Percentiles rank a stretch among this genome's conserved stretches.
Conservation (phyloP, 2,888 invertebrate genomes). For the Cistogaster globosa region DNA sequence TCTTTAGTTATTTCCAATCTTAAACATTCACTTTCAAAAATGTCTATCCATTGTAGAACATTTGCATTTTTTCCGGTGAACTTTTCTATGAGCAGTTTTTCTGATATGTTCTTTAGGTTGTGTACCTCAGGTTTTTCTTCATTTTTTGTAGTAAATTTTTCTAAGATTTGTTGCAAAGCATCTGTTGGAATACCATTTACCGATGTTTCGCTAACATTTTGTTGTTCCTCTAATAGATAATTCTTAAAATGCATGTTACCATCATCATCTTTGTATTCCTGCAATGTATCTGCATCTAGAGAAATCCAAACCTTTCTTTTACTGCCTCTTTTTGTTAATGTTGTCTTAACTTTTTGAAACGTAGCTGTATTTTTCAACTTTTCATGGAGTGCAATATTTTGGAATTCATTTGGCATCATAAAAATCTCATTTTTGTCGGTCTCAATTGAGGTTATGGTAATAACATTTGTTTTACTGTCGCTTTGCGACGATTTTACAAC, state of each 20-base stretch:
- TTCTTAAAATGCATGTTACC: conserved; percentile 34
- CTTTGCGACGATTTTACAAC: conserved; percentile 37
- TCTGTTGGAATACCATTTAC: conserved; percentile 37
- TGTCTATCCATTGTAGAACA: conserved; percentile 58
- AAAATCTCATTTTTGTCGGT: conserved; percentile 30
- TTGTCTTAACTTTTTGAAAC: conserved; percentile 51
- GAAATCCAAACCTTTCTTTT: conserved; percentile 50
- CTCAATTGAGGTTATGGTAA: conserved; percentile 55
- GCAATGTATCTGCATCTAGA: conserved; percentile 27
- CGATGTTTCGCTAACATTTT: not conserved
- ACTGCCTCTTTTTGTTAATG: conserved; percentile 51
- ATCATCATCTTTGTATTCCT: conserved; percentile 42
- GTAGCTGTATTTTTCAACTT: conserved; percentile 32
- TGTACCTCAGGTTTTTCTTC: conserved; percentile 21
- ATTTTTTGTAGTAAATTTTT: conserved; percentile 34
- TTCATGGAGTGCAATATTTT: conserved; percentile 20
- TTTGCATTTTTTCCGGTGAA: conserved; percentile 35
- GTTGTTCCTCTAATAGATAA: conserved; percentile 39
- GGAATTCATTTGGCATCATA: conserved; percentile 37
- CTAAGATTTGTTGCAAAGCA: conserved; percentile 27
- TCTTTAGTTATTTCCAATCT: conserved; percentile 44
- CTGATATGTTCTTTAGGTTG: conserved; percentile 41
- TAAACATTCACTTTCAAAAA: conserved; percentile 63
- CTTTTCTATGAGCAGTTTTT: conserved; percentile 50
- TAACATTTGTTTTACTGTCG: conserved; percentile 48